Conservation (phyloP, 1,140 invertebrate species). For the Chironomus tepperi region DNA sequence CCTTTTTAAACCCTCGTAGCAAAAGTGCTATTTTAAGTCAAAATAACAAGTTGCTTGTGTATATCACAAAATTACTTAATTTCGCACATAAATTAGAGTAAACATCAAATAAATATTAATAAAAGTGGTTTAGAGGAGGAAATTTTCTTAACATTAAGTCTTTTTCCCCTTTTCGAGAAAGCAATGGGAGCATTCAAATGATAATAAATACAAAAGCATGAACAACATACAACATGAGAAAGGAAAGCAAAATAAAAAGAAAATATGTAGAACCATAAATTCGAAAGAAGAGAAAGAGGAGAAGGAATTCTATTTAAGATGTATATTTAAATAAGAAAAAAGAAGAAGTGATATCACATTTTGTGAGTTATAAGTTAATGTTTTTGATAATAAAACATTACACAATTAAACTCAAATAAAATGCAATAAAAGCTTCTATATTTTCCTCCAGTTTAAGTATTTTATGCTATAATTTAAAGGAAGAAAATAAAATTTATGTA, state of each 20-base stretch:
- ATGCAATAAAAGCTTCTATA: neutral
- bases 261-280: neutral
- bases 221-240: neutral
- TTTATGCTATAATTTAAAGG: too few species aligned
- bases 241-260: neutral
- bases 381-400: slow-evolving; percentile 11
- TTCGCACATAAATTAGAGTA: neutral
- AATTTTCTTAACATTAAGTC: neutral
- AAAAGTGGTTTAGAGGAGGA: neutral
- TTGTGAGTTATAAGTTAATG: neutral
- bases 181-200: neutral
- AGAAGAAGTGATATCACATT: slow-evolving; percentile 6
- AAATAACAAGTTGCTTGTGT: too few species aligned
- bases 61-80: neutral
- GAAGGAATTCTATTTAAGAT: neutral
- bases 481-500: too few species aligned
- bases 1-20: too few species aligned
- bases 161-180: neutral
- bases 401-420: slow-evolving; percentile 10
- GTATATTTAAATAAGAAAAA: neutral
- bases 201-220: slow-evolving; percentile 11
- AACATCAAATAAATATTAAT: slow-evolving; percentile 23
- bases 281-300: neutral
- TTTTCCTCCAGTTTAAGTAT: too few species aligned
- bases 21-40: too few species aligned